These are phyloP conservation scores for Hoplodrina ambigua DNA, from an alignment of 2,888 invertebrate species.

Conservation along the genomic window DNA sequence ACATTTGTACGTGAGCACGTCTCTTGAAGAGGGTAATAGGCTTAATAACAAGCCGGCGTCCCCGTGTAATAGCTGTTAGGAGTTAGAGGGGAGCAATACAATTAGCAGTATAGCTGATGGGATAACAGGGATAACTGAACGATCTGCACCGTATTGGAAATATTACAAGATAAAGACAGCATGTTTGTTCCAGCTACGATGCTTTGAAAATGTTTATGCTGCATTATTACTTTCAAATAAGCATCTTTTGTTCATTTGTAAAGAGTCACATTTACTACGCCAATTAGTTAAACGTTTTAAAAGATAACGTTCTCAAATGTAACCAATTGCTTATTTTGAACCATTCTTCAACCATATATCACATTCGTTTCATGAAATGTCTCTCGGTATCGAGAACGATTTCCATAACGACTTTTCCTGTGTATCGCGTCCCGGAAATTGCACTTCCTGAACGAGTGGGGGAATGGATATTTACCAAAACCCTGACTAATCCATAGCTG, in stretches of 20 bases:
- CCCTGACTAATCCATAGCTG: slow-evolving; percentile 51
- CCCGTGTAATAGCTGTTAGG: slow-evolving; percentile 60
- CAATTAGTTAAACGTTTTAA: slow-evolving; percentile 17
- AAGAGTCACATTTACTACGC: slow-evolving; percentile 7
- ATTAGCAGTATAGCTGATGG: slow-evolving; percentile 65
- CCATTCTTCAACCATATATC: slow-evolving; percentile 17
- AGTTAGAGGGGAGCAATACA: slow-evolving; percentile 64
- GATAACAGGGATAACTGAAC: slow-evolving; percentile 28
- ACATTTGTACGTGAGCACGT: slow-evolving; percentile 59
- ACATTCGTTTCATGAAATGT: slow-evolving; percentile 33
- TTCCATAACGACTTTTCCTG: slow-evolving; percentile 66
- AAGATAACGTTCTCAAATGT: slow-evolving; percentile 2
- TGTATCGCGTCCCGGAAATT: slow-evolving; percentile 68
- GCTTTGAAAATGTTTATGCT: slow-evolving; percentile 3
- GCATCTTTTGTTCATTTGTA: slow-evolving; percentile 9
- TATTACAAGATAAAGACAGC: slow-evolving; percentile 22
- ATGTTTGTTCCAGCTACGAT: slow-evolving; percentile 7
- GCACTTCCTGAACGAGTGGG: slow-evolving; percentile 66
- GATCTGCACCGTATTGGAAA: slow-evolving; percentile 39
- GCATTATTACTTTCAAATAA: not conserved
- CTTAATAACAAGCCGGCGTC: slow-evolving; percentile 66
- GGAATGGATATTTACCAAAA: slow-evolving; percentile 59
- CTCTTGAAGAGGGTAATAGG: slow-evolving; percentile 67
- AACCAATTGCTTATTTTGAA: slow-evolving; percentile 15
- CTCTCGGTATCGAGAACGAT: slow-evolving; percentile 53